These are phyloP conservation scores for Lytechinus pictus DNA, from an alignment of 35 echinoderm and acorn worm genomes.

Conservation along the genomic window DNA sequence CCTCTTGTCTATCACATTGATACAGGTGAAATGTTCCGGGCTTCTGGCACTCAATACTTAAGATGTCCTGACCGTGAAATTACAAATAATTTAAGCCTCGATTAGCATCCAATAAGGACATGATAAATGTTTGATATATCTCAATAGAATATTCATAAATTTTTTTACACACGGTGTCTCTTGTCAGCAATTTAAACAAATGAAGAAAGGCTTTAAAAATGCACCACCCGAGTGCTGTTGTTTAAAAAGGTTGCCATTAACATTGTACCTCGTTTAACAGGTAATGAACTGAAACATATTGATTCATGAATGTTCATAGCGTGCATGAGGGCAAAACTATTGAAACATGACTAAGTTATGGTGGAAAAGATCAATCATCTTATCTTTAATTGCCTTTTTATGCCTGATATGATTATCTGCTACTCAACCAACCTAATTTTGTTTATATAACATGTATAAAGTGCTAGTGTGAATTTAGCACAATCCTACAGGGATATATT, in stretches of 20 bases:
- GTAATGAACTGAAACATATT: not conserved
- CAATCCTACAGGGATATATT: not conserved
- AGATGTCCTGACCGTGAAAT: too few relatives aligned
- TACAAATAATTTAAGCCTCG: too few relatives aligned
- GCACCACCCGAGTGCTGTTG: not conserved
- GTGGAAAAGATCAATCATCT: constrained; percentile 6
- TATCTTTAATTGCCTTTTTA: not conserved
- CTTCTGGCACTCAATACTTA: too few relatives aligned
- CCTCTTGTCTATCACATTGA: too few relatives aligned
- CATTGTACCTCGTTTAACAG: not conserved
- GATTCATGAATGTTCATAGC: not conserved
- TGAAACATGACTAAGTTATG: not conserved
- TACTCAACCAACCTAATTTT: not conserved
- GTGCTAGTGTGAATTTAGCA: not conserved
- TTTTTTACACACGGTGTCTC: too few relatives aligned
- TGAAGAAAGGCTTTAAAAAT: not conserved
- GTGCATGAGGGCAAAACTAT: not conserved
- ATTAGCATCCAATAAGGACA: too few relatives aligned
- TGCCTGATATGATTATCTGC: not conserved
- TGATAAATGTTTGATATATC: too few relatives aligned
- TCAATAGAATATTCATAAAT: too few relatives aligned
- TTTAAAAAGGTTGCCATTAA: not conserved
- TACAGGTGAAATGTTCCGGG: too few relatives aligned
- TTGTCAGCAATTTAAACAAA: not conserved
- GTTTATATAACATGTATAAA: not conserved